These are phyloP conservation scores for Macroramphosus scolopax DNA, from an alignment of 2,797 vertebrate species.

Conservation along the genomic window DNA sequence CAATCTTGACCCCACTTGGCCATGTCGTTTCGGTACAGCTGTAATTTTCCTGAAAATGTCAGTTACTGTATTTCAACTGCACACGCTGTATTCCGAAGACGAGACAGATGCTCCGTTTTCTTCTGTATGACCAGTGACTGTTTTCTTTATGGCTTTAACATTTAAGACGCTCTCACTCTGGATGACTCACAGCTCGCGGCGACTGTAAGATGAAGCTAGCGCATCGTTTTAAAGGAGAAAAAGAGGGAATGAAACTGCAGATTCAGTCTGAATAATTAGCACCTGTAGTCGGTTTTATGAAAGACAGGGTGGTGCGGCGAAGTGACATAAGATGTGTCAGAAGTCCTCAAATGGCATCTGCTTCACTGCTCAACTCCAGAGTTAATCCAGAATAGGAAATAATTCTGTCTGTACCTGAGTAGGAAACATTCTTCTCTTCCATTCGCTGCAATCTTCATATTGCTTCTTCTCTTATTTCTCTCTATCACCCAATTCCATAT, in stretches of 20 bases:
- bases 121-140: constrained; percentile 22
- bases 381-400: too few species aligned
- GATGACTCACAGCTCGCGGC: constrained; percentile 42
- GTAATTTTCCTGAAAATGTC: constrained; percentile 2
- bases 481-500: too few species aligned
- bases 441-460: too few species aligned
- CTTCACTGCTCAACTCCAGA: not conserved
- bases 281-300: not conserved
- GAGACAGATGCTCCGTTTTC: not conserved
- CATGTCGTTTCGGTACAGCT: constrained; percentile 1
- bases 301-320: constrained; percentile 10
- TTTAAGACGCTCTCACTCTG: constrained; percentile 39
- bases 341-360: constrained; percentile 13
- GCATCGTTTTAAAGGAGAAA: constrained; percentile 2
- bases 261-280: constrained; percentile 16
- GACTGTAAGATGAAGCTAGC: constrained; percentile 20
- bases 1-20: constrained; percentile 1
- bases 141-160: constrained; percentile 49
- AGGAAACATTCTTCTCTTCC: too few species aligned
- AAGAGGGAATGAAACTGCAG: constrained; percentile 8
- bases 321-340: constrained; percentile 12
- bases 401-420: too few species aligned
- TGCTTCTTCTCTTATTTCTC: too few species aligned
- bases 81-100: constrained; percentile 2
- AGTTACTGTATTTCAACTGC: not conserved